These are phyloP conservation scores for Calliphora vicina DNA, from an alignment of 1,140 invertebrate species.

Conservation along the genomic window DNA sequence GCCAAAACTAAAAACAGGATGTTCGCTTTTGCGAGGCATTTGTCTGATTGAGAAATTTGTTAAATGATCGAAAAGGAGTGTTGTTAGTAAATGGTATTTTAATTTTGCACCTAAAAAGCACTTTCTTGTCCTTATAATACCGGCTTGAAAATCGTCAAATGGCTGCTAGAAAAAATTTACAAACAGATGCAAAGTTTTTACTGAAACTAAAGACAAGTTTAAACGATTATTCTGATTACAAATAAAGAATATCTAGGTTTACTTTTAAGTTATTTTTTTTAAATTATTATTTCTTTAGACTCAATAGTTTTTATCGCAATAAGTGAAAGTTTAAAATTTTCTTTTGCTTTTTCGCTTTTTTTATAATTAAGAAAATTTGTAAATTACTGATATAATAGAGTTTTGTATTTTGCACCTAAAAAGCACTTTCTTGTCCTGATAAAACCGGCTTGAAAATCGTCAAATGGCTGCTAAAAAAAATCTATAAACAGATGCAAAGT, in stretches of 20 bases:
- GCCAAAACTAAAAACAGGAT: slow-evolving; percentile 30
- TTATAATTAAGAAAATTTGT: too few species aligned
- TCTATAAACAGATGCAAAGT: slow-evolving; percentile 22
- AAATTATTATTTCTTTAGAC: too few species aligned
- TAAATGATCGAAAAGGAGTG: background rate
- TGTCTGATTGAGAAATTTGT: slow-evolving; percentile 35
- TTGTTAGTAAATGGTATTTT: background rate
- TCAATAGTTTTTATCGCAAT: too few species aligned
- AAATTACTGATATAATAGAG: too few species aligned
- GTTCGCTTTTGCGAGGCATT: slow-evolving; percentile 36
- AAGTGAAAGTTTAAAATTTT: too few species aligned
- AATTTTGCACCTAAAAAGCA: too few species aligned
- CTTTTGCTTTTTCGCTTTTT: too few species aligned
- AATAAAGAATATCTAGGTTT: too few species aligned
- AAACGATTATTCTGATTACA: background rate
- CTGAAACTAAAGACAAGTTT: too few species aligned
- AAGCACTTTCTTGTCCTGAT: slow-evolving; percentile 23
- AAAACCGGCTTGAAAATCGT: slow-evolving; percentile 18
- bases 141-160: slow-evolving; percentile 20
- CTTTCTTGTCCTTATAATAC: too few species aligned
- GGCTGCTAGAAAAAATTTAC: background rate
- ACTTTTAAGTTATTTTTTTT: too few species aligned
- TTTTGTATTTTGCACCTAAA: slow-evolving; percentile 9
- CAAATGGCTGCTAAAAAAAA: slow-evolving; percentile 8
- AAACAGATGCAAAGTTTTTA: too few species aligned